Percentiles rank a stretch among this genome's conserved stretches.
Evolutionary conservation across 2,888 invertebrate genomes (phyloP).

Genomic region (Antheraea assamensis): DNA sequence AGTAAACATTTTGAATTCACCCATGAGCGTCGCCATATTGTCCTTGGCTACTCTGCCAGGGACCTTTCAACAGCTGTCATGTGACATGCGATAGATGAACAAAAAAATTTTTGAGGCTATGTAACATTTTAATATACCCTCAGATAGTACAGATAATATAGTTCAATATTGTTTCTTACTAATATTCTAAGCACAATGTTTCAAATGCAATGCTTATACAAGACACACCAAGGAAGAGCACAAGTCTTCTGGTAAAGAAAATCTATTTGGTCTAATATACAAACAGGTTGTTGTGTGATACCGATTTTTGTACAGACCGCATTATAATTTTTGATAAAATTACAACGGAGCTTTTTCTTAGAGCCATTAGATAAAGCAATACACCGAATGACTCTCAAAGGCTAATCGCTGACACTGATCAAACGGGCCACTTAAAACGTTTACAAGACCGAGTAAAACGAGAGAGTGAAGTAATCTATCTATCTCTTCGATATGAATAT

Average conservation of each 20-base stretch:
- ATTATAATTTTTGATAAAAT: background rate
- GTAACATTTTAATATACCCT: background rate
- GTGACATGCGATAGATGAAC: too few relatives aligned
- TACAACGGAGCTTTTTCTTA: slow-evolving; percentile 16
- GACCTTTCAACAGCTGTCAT: too few relatives aligned
- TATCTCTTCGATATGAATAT: slow-evolving; percentile 8
- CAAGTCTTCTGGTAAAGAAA: background rate
- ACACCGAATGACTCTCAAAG: slow-evolving; percentile 23
- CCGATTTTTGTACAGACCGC: background rate
- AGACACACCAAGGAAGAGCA: background rate
- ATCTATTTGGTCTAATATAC: background rate
- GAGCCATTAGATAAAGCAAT: slow-evolving; percentile 23
- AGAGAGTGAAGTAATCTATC: slow-evolving; percentile 11
- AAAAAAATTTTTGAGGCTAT: too few relatives aligned
- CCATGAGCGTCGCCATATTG: too few relatives aligned
- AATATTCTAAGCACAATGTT: too few relatives aligned
- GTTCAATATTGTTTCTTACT: background rate
- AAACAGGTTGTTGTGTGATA: background rate
- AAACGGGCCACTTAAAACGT: slow-evolving; percentile 58
- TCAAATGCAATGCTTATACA: background rate
- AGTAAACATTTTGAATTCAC: too few relatives aligned
- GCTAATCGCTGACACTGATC: slow-evolving; percentile 49
- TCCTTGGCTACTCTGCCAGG: too few relatives aligned
- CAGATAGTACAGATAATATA: background rate
- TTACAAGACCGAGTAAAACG: slow-evolving; percentile 32